Percentiles rank a stretch among this genome's conserved stretches.
phyloP scores from a whole-genome alignment of 2,797 vertebrate species.

The Sternotherus odoratus region DNA sequence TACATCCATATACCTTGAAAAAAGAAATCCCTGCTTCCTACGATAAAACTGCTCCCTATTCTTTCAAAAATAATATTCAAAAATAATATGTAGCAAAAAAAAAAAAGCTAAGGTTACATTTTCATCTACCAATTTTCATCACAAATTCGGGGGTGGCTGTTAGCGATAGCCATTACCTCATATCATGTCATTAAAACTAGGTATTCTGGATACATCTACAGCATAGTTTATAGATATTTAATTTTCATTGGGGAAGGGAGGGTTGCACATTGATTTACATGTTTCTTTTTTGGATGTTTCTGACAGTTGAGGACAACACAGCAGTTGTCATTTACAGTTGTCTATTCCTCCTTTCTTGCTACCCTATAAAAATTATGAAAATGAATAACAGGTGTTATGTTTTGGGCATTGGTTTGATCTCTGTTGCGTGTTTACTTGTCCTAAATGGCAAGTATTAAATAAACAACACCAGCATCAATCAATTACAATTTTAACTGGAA shows the following conservation, averaged over 20 bases:
- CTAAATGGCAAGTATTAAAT: neutral
- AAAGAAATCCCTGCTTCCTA: neutral
- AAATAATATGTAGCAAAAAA: neutral
- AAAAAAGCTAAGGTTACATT: neutral
- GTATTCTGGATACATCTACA: too few species aligned
- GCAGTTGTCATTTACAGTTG: neutral
- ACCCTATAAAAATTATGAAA: neutral
- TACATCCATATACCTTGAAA: neutral
- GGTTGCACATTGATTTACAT: neutral
- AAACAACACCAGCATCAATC: neutral
- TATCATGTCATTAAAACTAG: neutral
- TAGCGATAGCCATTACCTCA: neutral
- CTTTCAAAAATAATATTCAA: neutral
- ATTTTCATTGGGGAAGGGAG: neutral
- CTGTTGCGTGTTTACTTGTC: neutral
- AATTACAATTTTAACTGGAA: neutral
- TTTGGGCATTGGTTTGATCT: neutral
- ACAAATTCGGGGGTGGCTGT: neutral
- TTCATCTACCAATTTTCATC: neutral
- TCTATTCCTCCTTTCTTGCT: neutral
- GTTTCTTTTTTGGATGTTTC: neutral
- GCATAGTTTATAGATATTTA: neutral
- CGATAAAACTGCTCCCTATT: neutral
- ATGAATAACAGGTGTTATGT: neutral
- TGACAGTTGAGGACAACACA: neutral